phyloP scores from a whole-genome alignment of 1,140 invertebrate species.

The Pseudomyrmex cubaensis region DNA sequence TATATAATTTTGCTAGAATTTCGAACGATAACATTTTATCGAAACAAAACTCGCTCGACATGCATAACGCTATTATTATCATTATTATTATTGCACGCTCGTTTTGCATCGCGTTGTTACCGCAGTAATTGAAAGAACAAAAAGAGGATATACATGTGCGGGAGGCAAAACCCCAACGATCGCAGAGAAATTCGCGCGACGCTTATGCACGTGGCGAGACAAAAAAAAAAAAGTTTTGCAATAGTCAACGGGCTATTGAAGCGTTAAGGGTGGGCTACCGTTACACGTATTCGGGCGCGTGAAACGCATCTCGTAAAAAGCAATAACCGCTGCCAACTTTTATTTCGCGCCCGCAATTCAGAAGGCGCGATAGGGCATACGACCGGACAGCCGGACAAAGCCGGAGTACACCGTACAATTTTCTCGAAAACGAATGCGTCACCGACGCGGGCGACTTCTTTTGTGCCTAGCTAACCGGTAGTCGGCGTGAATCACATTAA shows the following conservation, averaged over 20 bases:
- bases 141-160: background rate
- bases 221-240: conserved; percentile 7
- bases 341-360: conserved; percentile 54
- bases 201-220: background rate
- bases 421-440: conserved; percentile 56
- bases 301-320: conserved; percentile 55
- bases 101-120: background rate
- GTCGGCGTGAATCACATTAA: conserved; percentile 71
- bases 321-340: conserved; percentile 59
- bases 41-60: too few species aligned
- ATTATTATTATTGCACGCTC: background rate
- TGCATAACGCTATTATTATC: background rate
- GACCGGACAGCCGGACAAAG: conserved; percentile 53
- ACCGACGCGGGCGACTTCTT: conserved; percentile 50
- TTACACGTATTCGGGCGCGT: conserved; percentile 37
- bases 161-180: conserved; percentile 24
- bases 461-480: conserved; percentile 66
- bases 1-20: background rate
- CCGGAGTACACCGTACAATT: conserved; percentile 57
- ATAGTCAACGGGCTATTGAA: conserved; percentile 15
- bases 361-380: conserved; percentile 40
- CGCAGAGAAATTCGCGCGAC: conserved; percentile 25
- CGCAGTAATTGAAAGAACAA: background rate
- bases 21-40: background rate
- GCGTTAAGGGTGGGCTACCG: conserved; percentile 26